These are phyloP conservation scores for Hemibagrus guttatus DNA, from an alignment of 2,797 vertebrate genomes.

Conservation along the genomic window DNA sequence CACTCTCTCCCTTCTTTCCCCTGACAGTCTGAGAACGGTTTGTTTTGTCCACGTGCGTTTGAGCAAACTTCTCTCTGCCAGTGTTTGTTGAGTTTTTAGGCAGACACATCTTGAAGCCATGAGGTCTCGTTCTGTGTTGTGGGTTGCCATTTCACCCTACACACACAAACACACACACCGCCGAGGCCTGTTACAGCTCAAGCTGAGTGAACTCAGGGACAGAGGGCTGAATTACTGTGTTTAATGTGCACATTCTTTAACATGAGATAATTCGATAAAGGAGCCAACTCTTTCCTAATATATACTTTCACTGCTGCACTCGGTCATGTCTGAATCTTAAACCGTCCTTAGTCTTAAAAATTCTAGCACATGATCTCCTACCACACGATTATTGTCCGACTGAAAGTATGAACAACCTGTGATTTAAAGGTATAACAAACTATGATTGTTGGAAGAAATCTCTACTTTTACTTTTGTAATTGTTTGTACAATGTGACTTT, in stretches of 20 bases:
- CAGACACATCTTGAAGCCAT: constrained; percentile 72
- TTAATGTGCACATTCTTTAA: constrained; percentile 70
- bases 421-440: too few relatives aligned
- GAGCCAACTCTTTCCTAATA: constrained; percentile 45
- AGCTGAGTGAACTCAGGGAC: constrained; percentile 28
- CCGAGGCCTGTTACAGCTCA: constrained; percentile 37
- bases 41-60: constrained; percentile 75
- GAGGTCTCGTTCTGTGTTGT: constrained; percentile 42
- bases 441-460: neutral
- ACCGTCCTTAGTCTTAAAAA: neutral
- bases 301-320: constrained; percentile 29
- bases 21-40: constrained; percentile 55
- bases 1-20: neutral
- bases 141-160: constrained; percentile 33
- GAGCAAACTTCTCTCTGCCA: constrained; percentile 66
- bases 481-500: neutral
- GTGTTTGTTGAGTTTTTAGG: constrained; percentile 73
- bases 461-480: neutral
- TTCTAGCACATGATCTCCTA: neutral
- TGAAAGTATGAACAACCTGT: neutral
- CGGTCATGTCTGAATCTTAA: neutral
- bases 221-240: constrained; percentile 67
- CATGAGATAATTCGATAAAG: constrained; percentile 73
- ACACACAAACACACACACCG: constrained; percentile 42
- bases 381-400: neutral